These are phyloP conservation scores for Sogatella furcifera DNA, from an alignment of 1,140 invertebrate species.

Conservation along the genomic window DNA sequence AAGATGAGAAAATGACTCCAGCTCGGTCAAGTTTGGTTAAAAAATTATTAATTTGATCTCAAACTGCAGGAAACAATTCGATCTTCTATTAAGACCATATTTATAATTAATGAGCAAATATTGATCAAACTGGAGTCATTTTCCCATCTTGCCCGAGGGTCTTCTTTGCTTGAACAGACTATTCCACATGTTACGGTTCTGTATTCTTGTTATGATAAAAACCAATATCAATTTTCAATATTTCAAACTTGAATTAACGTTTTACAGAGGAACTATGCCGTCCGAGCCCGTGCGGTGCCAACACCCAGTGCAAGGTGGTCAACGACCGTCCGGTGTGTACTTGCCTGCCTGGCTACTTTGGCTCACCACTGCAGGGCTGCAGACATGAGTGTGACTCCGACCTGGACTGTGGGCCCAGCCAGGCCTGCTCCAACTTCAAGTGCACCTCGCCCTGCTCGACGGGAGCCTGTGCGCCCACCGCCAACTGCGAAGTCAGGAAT, in stretches of 20 bases:
- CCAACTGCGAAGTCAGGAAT: constrained; percentile 63
- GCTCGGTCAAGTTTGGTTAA: too few relatives aligned
- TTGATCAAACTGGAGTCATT: too few relatives aligned
- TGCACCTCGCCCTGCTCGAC: constrained; percentile 64
- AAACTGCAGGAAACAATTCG: too few relatives aligned
- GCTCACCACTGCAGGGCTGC: constrained; percentile 62
- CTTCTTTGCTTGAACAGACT: too few relatives aligned
- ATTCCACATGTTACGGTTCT: too few relatives aligned
- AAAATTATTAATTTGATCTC: too few relatives aligned
- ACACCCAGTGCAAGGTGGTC: constrained; percentile 66
- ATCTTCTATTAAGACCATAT: too few relatives aligned
- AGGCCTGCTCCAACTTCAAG: constrained; percentile 60
- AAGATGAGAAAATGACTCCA: too few relatives aligned
- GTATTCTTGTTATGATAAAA: too few relatives aligned
- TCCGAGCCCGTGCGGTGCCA: constrained; percentile 64
- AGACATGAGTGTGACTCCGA: constrained; percentile 68
- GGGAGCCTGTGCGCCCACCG: constrained; percentile 60
- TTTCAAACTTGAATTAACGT: background rate
- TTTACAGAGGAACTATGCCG: constrained; percentile 63
- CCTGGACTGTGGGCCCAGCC: constrained; percentile 52
- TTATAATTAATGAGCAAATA: too few relatives aligned
- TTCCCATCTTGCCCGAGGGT: too few relatives aligned
- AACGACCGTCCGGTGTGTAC: constrained; percentile 63
- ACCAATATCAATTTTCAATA: too few relatives aligned
- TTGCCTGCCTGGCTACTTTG: constrained; percentile 57